A percentile compares a stretch with the other conserved stretches of the same genome.
These are phyloP conservation scores for Agonopterix subpropinquella DNA, from an alignment of 2,888 invertebrate species.

Conservation along the genomic window DNA sequence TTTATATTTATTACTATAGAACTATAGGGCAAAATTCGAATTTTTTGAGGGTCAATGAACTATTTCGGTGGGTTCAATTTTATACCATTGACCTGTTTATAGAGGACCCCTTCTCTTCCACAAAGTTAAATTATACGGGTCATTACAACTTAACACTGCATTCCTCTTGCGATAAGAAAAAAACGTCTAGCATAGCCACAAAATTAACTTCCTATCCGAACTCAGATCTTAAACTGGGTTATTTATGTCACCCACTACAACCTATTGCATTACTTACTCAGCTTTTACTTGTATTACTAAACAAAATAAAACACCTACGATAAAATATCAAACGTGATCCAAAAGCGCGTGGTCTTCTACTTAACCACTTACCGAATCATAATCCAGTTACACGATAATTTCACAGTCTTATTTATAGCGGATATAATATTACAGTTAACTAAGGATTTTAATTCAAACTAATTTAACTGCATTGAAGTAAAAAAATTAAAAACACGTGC, in stretches of 20 bases:
- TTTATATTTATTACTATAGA: too few relatives aligned
- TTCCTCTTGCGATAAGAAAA: not conserved
- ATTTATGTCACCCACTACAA: not conserved
- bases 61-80: not conserved
- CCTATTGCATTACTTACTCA: not conserved
- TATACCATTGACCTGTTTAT: constrained; percentile 1
- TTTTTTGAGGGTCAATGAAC: not conserved
- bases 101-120: constrained; percentile 1
- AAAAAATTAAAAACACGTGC: constrained; percentile 28
- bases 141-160: constrained; percentile 1
- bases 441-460: constrained; percentile 22
- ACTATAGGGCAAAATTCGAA: too few relatives aligned
- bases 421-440: not conserved
- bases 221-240: not conserved
- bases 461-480: constrained; percentile 22
- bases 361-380: constrained; percentile 39
- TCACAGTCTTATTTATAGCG: constrained; percentile 1
- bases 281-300: not conserved
- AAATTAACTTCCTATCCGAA: not conserved
- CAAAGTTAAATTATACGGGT: constrained; percentile 1
- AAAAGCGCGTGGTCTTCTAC: constrained; percentile 37
- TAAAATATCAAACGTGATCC: constrained; percentile 34
- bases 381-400: constrained; percentile 12
- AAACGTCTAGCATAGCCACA: too few relatives aligned
- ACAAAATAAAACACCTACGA: constrained; percentile 9